Conservation (phyloP, 2,888 invertebrate species). For the Cataglyphis livida region DNA sequence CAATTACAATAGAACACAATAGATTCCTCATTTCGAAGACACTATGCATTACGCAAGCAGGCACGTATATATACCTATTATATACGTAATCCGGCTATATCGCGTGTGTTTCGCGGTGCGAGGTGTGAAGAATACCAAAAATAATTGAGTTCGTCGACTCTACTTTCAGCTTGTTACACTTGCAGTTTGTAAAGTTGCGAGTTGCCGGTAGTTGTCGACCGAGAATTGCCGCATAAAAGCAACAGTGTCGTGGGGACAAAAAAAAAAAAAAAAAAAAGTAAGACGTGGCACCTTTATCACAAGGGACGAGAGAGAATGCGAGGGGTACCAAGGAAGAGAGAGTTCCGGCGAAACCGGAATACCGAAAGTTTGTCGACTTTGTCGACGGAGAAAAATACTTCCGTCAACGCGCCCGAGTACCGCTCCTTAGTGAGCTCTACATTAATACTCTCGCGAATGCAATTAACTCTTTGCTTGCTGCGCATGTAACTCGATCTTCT, state of each 20-base stretch:
- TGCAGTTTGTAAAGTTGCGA: conserved; percentile 51
- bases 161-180: conserved; percentile 68
- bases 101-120: conserved; percentile 41
- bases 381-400: conserved; percentile 63
- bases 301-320: conserved; percentile 50
- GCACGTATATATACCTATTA: not conserved
- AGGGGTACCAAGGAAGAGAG: conserved; percentile 60
- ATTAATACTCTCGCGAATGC: conserved; percentile 30
- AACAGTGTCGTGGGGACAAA: conserved; percentile 22
- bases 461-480: conserved; percentile 20
- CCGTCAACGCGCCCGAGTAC: conserved; percentile 32
- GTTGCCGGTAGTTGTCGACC: conserved; percentile 57
- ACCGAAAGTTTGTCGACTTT: conserved; percentile 70
- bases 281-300: conserved; percentile 54
- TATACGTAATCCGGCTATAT: not conserved
- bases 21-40: not conserved
- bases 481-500: conserved; percentile 21
- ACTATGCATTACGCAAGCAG: not conserved
- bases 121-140: conserved; percentile 69
- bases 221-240: conserved; percentile 55
- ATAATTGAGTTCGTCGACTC: conserved; percentile 70
- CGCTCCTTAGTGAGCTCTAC: not conserved
- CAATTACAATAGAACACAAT: not conserved
- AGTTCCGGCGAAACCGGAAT: conserved; percentile 50
- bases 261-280: not conserved